Evolutionary conservation across 2,797 vertebrate species (phyloP).

Genomic region (Onychomys leucogaster): DNA sequence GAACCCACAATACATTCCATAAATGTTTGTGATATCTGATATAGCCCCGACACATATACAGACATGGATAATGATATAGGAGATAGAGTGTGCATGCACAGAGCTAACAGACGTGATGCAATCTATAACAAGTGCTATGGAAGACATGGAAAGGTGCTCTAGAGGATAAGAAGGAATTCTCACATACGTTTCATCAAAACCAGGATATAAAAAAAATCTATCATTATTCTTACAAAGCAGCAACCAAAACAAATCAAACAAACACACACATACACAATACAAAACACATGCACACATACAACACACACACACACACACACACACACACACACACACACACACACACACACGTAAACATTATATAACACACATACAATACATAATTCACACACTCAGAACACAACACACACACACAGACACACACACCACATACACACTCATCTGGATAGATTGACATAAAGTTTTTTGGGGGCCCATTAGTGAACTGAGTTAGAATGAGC

Average conservation of each 20-base stretch:
- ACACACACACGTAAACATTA: background rate
- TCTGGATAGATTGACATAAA: background rate
- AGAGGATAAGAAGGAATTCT: background rate
- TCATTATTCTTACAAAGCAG: background rate
- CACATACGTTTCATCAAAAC: background rate
- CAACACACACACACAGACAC: background rate
- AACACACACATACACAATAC: background rate
- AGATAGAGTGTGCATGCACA: background rate
- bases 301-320: background rate
- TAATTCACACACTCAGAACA: background rate
- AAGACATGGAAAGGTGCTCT: background rate
- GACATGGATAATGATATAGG: background rate
- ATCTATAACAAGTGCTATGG: background rate
- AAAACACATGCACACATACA: background rate
- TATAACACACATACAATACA: background rate
- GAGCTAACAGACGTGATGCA: background rate
- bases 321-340: background rate
- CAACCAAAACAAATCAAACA: background rate
- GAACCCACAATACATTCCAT: background rate
- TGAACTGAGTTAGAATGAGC: background rate
- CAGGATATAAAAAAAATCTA: background rate
- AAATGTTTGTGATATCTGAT: background rate
- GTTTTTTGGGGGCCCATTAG: background rate
- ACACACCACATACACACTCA: background rate
- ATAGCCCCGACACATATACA: background rate